These are phyloP conservation scores for Catostylus mosaicus DNA, from an alignment of 30 jellyfish, hydroid and myxozoan species.

Conservation along the genomic window DNA sequence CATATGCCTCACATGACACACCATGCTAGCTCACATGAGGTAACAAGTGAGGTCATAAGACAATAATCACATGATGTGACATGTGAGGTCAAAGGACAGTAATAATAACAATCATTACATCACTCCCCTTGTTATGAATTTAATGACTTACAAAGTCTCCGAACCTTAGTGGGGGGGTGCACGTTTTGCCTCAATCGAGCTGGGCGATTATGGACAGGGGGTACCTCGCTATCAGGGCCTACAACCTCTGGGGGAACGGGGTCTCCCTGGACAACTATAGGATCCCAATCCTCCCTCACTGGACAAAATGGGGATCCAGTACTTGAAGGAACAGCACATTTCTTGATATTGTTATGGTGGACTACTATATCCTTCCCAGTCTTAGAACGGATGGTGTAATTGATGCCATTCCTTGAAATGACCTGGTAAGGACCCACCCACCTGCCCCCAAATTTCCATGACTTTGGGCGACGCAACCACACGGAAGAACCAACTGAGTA, in stretches of 20 bases:
- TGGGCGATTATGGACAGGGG: background rate
- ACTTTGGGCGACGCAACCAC: no score
- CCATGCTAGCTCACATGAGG: no score
- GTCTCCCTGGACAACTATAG: background rate
- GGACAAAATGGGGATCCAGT: background rate
- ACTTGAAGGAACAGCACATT: background rate
- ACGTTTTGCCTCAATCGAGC: background rate
- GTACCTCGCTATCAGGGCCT: background rate
- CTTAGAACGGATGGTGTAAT: slow-evolving; percentile 10
- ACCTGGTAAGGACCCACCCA: background rate
- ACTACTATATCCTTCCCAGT: slow-evolving; percentile 3
- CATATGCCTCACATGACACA: background rate
- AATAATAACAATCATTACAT: background rate
- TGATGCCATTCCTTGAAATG: slow-evolving; percentile 11
- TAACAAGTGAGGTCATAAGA: no score
- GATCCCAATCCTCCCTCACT: background rate
- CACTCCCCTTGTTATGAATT: background rate
- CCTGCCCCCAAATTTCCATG: no score
- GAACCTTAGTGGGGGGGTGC: background rate
- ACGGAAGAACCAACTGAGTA: no score
- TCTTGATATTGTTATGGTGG: slow-evolving; percentile 4
- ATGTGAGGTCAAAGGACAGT: no score
- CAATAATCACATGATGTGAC: no score
- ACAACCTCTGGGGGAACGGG: background rate
- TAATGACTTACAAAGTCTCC: background rate